Base-by-base conservation (phyloP, 2,888 invertebrate genomes). In the Heliconius erato region DNA sequence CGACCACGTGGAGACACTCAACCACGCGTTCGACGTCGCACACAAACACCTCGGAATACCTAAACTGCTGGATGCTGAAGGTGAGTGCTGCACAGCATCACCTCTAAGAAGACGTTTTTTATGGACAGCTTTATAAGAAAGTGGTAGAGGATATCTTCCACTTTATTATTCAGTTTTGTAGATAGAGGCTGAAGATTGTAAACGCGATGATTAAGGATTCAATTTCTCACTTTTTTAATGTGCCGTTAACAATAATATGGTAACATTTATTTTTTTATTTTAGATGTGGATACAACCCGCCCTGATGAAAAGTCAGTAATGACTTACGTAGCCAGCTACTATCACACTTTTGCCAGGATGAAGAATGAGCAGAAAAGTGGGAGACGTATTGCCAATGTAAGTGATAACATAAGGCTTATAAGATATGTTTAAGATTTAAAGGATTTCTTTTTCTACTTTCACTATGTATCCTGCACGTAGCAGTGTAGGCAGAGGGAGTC, bases 251-350 rank as follows among this genome's bases (percentile, higher is more conserved):
- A 54, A 68, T 65, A 65, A 28, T 26, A 26, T 26, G 14, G 26
- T 26, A 28, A 2, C 7, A 67, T 16, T 28, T 28, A 2, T 3
- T 67, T 7, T 67, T 67, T 28, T 28, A 16, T 28, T 67, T 14
- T 91, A 97, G 99, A 99, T 94, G 98, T 99, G 86, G 99, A 99
- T 95, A 99, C 98, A 0, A 97, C 96, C 80, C 97, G 98, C 74
- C 99, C 99, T 0, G 99, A 99, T 92, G 99, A 99, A 96, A 99
- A 99, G 94, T 99, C 99, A 59, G 99, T 99, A 91, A 98, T 99
- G 96, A 99, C 99, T 35, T 99, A 99, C 92, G 99, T 99, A 65
- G 99, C 99, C 3, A 99, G 99, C 26, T 99, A 99, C 95, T 99
- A 99, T 95, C 99, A 99, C 96, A 99, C 99, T 82, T 99, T 99